Base-by-base conservation (phyloP, 2,888 invertebrate genomes). In the Morinoia aosen region DNA sequence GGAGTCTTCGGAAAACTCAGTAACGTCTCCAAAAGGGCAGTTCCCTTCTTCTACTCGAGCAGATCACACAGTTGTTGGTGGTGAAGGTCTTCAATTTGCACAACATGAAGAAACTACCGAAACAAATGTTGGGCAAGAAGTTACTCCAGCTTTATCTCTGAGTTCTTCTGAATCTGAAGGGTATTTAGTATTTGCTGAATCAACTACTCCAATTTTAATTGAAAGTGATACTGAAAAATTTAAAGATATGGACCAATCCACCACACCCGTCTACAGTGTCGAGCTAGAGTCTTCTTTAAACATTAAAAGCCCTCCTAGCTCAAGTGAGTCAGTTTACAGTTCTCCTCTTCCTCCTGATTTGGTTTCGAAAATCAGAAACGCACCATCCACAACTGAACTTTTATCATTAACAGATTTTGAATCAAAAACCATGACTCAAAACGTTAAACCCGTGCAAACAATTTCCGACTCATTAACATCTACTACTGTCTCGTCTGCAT, bases 321-420 rank as follows among this genome's bases (percentile, higher is more conserved):
- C 58, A 16, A 33, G 8, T 56, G n/a, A 93, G n/a, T 57, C 57
- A 16, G 48, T 57, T 10, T 93, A 93, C 48, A 93, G 57, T 33
- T 93, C 93, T 93, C 93, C 93, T 93, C 93, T 93, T 33, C 93
- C 93, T 33, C 93, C 93, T 12, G 93, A 93, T 57, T 57, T 93
- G 12, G 57, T 93, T 93, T 93, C 93, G 25, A 93, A 93, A 93
- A 93, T 93, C n/a, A 11, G 56, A 57, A 93, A 57, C 25, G 39
- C 93, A 16, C 93, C 93, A 0, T 93, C 93, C 14, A 33, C 58
- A 16, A 93, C 93, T 48, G 40, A 90, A 8, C 39, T 16, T 40
- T 39, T 33, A 76, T 76, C 76, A 76, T 76, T 33, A 16, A 16
- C 19, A 33, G 76, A 76, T 76, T 76, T 25, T 76, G 76, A 76